Conservation (phyloP, 2,888 invertebrate species). For the Ceratothoa steindachneri region DNA sequence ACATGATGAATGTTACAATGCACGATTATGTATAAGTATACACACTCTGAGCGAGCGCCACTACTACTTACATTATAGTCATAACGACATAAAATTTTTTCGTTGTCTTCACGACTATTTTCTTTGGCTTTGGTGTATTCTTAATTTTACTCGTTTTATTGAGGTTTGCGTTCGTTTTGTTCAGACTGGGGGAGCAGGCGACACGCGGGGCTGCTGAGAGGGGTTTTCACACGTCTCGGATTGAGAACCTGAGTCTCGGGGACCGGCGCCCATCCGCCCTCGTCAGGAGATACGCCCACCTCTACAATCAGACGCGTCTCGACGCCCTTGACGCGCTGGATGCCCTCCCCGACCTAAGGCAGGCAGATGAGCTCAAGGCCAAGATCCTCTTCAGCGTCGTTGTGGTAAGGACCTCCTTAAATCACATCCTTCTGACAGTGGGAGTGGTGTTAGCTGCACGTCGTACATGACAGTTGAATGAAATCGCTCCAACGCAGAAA, state of each 20-base stretch:
- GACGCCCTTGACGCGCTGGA: conserved; percentile 82
- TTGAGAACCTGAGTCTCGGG: conserved; percentile 34
- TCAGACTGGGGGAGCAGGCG: not conserved
- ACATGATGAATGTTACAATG: too few species aligned
- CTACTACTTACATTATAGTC: too few species aligned
- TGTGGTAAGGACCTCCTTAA: conserved; percentile 89
- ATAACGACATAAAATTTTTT: too few species aligned
- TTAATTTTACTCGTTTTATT: too few species aligned
- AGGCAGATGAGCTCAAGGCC: conserved; percentile 82
- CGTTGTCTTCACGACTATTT: too few species aligned
- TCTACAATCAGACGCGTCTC: conserved; percentile 78
- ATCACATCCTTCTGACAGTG: not conserved
- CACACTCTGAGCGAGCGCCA: too few species aligned
- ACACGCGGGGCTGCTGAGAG: not conserved
- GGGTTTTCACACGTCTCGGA: not conserved
- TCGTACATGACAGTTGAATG: too few species aligned
- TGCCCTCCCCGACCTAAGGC: conserved; percentile 70
- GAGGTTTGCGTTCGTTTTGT: too few species aligned
- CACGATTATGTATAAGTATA: too few species aligned
- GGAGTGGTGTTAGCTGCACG: not conserved
- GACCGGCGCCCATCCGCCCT: conserved; percentile 55
- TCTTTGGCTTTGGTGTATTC: too few species aligned
- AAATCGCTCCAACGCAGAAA: too few species aligned
- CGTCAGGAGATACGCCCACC: conserved; percentile 73
- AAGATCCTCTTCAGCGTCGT: conserved; percentile 94